Conservation (phyloP, 1,140 invertebrate species). For the Neocloeon triangulifer region DNA sequence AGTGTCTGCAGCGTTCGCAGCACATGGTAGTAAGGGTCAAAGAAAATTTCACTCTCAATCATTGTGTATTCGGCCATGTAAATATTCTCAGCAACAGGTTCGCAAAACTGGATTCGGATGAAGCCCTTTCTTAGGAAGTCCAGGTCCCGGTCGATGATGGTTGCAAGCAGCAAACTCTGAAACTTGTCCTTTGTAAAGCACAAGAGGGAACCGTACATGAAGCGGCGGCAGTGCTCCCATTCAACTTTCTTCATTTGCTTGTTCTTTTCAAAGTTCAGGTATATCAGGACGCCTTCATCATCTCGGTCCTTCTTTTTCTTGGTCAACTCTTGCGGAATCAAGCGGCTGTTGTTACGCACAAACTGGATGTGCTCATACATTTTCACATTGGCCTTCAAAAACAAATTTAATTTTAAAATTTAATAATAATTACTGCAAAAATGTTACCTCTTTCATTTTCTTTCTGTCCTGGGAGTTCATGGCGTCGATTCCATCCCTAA, state of each 20-base stretch:
- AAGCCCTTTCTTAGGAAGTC: constrained; percentile 14
- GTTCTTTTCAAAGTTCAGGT: neutral
- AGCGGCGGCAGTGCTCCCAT: constrained; percentile 16
- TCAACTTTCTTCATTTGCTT: constrained; percentile 5
- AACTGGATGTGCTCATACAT: too few species aligned
- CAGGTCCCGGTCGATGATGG: constrained; percentile 17
- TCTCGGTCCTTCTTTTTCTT: too few species aligned
- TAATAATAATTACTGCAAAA: constrained; percentile 7
- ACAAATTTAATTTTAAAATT: constrained; percentile 4
- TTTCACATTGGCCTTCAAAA: neutral
- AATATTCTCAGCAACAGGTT: constrained; percentile 13
- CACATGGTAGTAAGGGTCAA: constrained; percentile 13
- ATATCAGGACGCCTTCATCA: too few species aligned
- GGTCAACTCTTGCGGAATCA: too few species aligned
- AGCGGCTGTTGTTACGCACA: too few species aligned
- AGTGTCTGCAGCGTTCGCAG: constrained; percentile 11
- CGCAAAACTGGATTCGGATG: constrained; percentile 9
- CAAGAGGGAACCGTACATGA: constrained; percentile 25
- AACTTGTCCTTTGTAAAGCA: constrained; percentile 22
- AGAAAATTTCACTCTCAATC: constrained; percentile 28
- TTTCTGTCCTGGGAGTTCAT: constrained; percentile 12
- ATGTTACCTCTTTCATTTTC: neutral
- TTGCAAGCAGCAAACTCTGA: constrained; percentile 22
- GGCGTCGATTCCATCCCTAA: constrained; percentile 27
- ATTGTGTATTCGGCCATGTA: constrained; percentile 24